Evolutionary conservation across 1,140 invertebrate species (phyloP).

Genomic region (Diprion similis): DNA sequence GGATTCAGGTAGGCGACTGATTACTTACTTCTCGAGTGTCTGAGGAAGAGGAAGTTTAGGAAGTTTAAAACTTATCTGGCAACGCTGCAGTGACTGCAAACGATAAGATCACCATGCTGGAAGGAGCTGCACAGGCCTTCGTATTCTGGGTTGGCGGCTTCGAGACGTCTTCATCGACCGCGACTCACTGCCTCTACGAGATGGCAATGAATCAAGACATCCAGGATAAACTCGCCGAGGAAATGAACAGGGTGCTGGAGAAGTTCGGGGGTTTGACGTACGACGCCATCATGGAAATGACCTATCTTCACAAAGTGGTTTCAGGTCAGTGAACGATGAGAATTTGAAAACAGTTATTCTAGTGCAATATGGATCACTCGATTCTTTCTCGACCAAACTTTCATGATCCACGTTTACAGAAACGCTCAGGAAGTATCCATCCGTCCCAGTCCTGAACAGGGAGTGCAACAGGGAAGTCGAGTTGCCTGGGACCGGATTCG

Average conservation of each 20-base stretch:
- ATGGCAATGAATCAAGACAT: slow-evolving; percentile 34
- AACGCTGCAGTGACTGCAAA: too few relatives aligned
- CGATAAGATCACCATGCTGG: slow-evolving; percentile 3
- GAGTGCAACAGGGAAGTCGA: slow-evolving; percentile 51
- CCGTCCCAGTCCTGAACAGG: slow-evolving; percentile 49
- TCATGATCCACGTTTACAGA: slow-evolving; percentile 33
- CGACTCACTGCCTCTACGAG: slow-evolving; percentile 46
- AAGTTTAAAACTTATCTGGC: too few relatives aligned
- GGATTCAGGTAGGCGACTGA: not conserved
- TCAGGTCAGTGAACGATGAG: slow-evolving; percentile 28
- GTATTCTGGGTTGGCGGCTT: slow-evolving; percentile 42
- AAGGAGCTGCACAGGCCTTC: slow-evolving; percentile 33
- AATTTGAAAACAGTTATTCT: not conserved
- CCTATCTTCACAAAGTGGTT: slow-evolving; percentile 52
- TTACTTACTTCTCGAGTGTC: too few relatives aligned
- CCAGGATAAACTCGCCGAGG: slow-evolving; percentile 46
- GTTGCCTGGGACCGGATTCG: slow-evolving; percentile 41
- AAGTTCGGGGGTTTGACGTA: slow-evolving; percentile 35
- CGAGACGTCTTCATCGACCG: slow-evolving; percentile 36
- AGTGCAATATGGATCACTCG: not conserved
- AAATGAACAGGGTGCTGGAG: slow-evolving; percentile 37
- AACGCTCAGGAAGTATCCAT: slow-evolving; percentile 59
- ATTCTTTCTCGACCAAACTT: not conserved
- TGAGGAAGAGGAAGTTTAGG: too few relatives aligned
- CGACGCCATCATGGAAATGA: slow-evolving; percentile 39